These are phyloP conservation scores for Apocrypta bakeri DNA, from an alignment of 1,140 invertebrate species.

Conservation along the genomic window DNA sequence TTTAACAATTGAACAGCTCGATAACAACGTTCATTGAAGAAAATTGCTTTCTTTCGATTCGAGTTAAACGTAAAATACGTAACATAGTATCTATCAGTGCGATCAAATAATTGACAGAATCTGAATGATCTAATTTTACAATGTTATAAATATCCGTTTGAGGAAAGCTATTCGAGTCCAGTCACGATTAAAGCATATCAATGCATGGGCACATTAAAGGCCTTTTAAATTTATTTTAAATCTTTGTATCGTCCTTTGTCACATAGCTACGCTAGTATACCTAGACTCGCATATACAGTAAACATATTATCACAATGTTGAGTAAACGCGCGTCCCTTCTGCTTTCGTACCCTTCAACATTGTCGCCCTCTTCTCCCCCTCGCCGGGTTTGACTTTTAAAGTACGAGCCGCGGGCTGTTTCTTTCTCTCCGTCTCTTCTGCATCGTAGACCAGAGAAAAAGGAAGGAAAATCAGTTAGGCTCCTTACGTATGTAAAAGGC, in stretches of 20 bases:
- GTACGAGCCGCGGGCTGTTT: background rate
- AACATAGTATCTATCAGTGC: too few relatives aligned
- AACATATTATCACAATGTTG: too few relatives aligned
- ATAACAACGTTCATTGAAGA: too few relatives aligned
- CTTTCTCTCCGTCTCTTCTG: background rate
- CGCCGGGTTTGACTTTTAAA: slow-evolving; percentile 19
- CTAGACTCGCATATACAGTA: too few relatives aligned
- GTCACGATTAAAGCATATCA: background rate
- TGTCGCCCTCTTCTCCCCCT: background rate
- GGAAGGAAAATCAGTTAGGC: slow-evolving; percentile 27
- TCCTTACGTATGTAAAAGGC: slow-evolving; percentile 22
- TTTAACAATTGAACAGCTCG: too few relatives aligned
- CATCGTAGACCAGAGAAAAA: background rate
- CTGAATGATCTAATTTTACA: too few relatives aligned
- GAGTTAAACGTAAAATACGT: too few relatives aligned
- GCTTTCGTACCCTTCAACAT: background rate
- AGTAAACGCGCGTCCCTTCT: background rate
- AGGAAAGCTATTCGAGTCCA: background rate
- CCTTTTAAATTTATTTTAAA: slow-evolving; percentile 23
- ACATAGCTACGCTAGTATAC: too few relatives aligned
- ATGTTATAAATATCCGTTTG: background rate
- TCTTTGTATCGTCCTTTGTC: slow-evolving; percentile 32
- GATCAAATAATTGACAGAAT: too few relatives aligned
- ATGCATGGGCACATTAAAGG: background rate
- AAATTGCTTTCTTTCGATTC: too few relatives aligned